Evolutionary conservation across 2,888 invertebrate species (phyloP).

Genomic region (Strigamia maritima): DNA sequence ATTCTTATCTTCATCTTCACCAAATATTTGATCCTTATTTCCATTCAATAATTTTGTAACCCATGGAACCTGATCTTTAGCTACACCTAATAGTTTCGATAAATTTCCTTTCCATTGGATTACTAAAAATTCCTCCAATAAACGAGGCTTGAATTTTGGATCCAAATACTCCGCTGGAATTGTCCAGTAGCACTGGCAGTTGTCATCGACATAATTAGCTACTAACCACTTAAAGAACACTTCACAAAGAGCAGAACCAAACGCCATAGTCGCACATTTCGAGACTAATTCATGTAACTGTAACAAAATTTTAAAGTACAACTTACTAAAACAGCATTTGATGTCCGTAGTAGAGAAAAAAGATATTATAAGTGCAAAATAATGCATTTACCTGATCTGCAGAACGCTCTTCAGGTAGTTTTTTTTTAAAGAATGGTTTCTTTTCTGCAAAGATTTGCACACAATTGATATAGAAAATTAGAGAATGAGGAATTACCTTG

Average conservation of each 20-base stretch:
- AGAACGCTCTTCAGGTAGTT: not conserved
- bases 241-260: not conserved
- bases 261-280: not conserved
- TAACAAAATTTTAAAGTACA: not conserved
- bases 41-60: not conserved
- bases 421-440: not conserved
- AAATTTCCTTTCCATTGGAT: constrained; percentile 1
- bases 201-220: not conserved
- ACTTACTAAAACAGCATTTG: not conserved
- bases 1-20: not conserved
- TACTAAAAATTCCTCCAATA: not conserved
- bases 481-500: not conserved
- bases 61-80: not conserved
- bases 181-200: not conserved
- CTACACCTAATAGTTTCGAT: not conserved
- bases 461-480: not conserved
- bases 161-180: not conserved
- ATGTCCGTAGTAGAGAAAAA: no score
- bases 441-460: not conserved
- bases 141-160: not conserved
- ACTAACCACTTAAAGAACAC: not conserved
- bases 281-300: not conserved
- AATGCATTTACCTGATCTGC: not conserved
- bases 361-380: no score
- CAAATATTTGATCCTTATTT: constrained; percentile 5